Conservation (phyloP, 2,888 invertebrate genomes). For the Marronus borbonicus region DNA sequence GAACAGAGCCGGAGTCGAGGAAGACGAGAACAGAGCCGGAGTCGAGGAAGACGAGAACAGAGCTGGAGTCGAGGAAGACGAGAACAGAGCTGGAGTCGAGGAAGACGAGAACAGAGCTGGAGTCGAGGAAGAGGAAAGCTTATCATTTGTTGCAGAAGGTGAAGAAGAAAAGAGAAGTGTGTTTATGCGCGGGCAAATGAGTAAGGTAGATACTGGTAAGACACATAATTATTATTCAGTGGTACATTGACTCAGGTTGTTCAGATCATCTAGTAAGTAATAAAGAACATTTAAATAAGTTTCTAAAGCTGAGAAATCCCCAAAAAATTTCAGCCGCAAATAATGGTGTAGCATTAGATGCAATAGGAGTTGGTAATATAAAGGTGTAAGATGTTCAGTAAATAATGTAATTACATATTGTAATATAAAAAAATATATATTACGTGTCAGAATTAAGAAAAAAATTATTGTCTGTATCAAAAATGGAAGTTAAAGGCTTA, state of each 20-base stretch:
- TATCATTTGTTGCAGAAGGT: background rate
- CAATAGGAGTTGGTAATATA: background rate
- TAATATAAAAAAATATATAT: background rate
- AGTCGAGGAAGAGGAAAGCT: slow-evolving; percentile 8
- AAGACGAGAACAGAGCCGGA: background rate
- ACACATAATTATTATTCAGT: background rate
- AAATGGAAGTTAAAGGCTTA: background rate
- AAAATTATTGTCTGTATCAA: background rate
- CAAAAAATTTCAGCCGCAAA: background rate
- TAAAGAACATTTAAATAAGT: slow-evolving; percentile 1
- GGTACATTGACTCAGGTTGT: background rate
- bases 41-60: background rate
- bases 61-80: background rate
- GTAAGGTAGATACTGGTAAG: background rate
- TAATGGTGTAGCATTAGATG: background rate
- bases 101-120: background rate
- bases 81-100: background rate
- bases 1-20: background rate
- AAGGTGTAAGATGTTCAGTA: background rate
- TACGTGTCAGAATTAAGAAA: slow-evolving; percentile 10
- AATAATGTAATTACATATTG: background rate
- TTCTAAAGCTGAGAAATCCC: slow-evolving; percentile 1
- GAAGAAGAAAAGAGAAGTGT: background rate
- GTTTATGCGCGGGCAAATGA: background rate
- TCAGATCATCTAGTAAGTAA: slow-evolving; percentile 6